Evolutionary conservation across 2,113 vertebrate genomes (phyloP).

Genomic region (Tetrao urogallus): DNA sequence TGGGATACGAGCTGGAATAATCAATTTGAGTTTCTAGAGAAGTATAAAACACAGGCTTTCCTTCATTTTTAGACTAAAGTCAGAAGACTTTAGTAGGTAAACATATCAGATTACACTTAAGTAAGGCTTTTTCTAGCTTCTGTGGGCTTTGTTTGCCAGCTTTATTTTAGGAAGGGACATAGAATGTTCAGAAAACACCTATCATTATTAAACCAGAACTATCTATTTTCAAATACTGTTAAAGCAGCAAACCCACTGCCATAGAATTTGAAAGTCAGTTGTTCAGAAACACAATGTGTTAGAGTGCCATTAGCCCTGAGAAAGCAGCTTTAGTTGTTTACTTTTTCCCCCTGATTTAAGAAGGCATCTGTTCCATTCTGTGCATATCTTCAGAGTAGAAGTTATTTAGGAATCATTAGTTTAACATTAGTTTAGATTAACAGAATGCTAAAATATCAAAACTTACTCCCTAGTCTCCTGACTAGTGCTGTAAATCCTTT

Average conservation of each 20-base stretch:
- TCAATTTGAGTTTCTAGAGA: not conserved
- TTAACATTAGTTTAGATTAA: not conserved
- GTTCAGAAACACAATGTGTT: not conserved
- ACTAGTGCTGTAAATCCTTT: not conserved
- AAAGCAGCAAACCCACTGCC: not conserved
- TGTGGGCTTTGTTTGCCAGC: not conserved
- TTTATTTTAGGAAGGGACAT: not conserved
- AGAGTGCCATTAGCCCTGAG: not conserved
- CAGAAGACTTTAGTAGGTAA: not conserved
- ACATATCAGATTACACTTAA: not conserved
- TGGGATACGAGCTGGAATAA: not conserved
- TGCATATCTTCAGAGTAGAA: not conserved
- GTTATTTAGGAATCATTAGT: not conserved
- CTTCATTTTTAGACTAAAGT: not conserved
- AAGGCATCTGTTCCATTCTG: not conserved
- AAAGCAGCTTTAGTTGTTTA: not conserved
- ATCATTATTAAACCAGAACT: not conserved
- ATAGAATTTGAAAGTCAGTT: not conserved
- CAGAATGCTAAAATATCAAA: not conserved
- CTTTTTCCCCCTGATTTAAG: not conserved
- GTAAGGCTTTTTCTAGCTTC: not conserved
- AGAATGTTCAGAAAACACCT: not conserved
- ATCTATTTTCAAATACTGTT: not conserved
- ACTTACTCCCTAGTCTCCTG: not conserved
- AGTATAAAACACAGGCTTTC: not conserved